phyloP scores from a whole-genome alignment of 2,113 vertebrate species.

The Monarcha castaneiventris region DNA sequence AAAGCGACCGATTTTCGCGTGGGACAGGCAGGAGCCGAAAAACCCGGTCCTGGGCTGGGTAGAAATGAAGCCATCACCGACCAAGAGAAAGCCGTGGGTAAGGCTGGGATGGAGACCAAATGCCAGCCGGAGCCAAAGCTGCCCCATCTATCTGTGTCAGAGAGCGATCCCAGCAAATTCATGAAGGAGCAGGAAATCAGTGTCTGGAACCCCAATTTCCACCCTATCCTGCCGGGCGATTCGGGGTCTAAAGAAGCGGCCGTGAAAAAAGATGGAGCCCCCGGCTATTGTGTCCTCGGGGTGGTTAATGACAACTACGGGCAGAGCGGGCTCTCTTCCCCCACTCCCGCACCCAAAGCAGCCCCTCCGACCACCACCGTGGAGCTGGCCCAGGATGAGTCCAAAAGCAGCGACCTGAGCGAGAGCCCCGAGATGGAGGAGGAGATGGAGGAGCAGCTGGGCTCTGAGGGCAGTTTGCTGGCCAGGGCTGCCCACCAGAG shows the following conservation, averaged over 20 bases:
- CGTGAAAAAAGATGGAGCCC: slow-evolving; percentile 66
- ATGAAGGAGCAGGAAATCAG: slow-evolving; percentile 66
- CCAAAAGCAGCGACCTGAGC: background rate
- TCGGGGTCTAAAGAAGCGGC: slow-evolving; percentile 40
- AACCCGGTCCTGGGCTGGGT: background rate
- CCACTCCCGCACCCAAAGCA: background rate
- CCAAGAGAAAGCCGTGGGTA: slow-evolving; percentile 63
- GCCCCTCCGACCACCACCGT: slow-evolving; percentile 66
- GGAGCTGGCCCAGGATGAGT: slow-evolving; percentile 70
- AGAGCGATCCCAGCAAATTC: background rate
- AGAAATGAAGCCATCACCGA: slow-evolving; percentile 59
- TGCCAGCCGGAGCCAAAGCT: slow-evolving; percentile 5
- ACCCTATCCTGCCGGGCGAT: slow-evolving; percentile 8
- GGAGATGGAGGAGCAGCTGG: slow-evolving; percentile 65
- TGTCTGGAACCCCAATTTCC: slow-evolving; percentile 76
- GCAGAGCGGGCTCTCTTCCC: background rate
- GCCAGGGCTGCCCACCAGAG: slow-evolving; percentile 81
- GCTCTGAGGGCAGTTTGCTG: slow-evolving; percentile 63
- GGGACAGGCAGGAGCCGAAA: slow-evolving; percentile 15
- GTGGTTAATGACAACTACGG: slow-evolving; percentile 51
- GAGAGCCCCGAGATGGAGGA: slow-evolving; percentile 5
- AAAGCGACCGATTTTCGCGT: slow-evolving; percentile 33
- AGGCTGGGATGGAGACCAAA: slow-evolving; percentile 35
- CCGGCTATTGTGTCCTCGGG: slow-evolving; percentile 69
- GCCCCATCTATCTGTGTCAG: background rate